Conservation (phyloP, 35 echinoderm and acorn worm genomes). For the Holothuria glaberrima region DNA sequence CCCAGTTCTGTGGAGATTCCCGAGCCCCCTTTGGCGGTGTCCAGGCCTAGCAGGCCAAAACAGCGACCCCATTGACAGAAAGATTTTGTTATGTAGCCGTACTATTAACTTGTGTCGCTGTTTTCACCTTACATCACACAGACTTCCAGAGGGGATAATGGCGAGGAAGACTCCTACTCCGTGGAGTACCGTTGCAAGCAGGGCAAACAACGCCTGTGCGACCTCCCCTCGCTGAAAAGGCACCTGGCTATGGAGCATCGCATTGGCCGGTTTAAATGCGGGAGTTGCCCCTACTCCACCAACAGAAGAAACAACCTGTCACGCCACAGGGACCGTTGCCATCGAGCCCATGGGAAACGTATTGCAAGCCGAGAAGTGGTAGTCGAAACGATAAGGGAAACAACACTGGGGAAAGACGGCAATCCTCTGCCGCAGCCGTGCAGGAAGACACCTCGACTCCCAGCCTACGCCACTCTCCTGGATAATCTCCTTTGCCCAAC, state of each 20-base stretch:
- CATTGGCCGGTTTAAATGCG: neutral
- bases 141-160: neutral
- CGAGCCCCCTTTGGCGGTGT: neutral
- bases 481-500: neutral
- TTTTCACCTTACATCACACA: neutral
- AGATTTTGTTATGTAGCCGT: neutral
- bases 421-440: neutral
- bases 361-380: neutral
- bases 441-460: neutral
- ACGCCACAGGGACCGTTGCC: neutral
- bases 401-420: neutral
- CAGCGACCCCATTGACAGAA: neutral
- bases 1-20: neutral
- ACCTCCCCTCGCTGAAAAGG: neutral
- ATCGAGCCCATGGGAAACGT: neutral
- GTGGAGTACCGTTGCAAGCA: conserved; percentile 7
- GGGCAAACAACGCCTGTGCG: neutral
- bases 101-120: neutral
- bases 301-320: neutral
- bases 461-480: neutral
- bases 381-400: neutral
- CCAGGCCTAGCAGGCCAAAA: neutral
- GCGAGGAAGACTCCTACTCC: neutral
- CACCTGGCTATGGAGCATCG: neutral
- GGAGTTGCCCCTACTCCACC: neutral